Conservation (phyloP, 2,888 invertebrate species). For the Macrophya alboannulata region DNA sequence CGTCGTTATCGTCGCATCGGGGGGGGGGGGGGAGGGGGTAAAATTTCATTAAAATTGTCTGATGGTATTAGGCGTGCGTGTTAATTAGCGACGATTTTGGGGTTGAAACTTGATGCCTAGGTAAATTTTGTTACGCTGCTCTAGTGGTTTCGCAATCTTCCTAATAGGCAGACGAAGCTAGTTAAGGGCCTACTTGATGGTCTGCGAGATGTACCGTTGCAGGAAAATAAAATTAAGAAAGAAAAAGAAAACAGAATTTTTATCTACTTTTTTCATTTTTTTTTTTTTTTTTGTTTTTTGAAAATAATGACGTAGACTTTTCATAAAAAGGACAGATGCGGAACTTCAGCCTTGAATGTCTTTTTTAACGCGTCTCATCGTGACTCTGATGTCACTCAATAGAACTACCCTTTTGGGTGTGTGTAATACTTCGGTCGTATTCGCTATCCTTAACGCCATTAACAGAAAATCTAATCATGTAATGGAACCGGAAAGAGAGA, state of each 20-base stretch:
- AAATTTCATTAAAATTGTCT: slow-evolving; percentile 11
- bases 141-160: slow-evolving; percentile 32
- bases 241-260: too few species aligned
- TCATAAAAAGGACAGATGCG: background rate
- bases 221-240: background rate
- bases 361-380: background rate
- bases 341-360: background rate
- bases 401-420: background rate
- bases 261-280: background rate
- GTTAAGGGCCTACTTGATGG: background rate
- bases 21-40: background rate
- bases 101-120: slow-evolving; percentile 13
- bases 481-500: slow-evolving; percentile 25
- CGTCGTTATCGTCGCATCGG: background rate
- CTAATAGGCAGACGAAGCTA: slow-evolving; percentile 10
- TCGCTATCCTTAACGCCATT: slow-evolving; percentile 13
- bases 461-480: slow-evolving; percentile 32
- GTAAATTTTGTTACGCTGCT: slow-evolving; percentile 33
- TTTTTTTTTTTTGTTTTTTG: background rate
- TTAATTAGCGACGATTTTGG: slow-evolving; percentile 20
- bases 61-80: slow-evolving; percentile 31
- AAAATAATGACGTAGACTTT: background rate
- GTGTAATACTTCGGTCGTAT: background rate
- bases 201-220: slow-evolving; percentile 22
- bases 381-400: background rate